Conservation (phyloP, 2,113 vertebrate species). For the Excalfactoria chinensis region DNA sequence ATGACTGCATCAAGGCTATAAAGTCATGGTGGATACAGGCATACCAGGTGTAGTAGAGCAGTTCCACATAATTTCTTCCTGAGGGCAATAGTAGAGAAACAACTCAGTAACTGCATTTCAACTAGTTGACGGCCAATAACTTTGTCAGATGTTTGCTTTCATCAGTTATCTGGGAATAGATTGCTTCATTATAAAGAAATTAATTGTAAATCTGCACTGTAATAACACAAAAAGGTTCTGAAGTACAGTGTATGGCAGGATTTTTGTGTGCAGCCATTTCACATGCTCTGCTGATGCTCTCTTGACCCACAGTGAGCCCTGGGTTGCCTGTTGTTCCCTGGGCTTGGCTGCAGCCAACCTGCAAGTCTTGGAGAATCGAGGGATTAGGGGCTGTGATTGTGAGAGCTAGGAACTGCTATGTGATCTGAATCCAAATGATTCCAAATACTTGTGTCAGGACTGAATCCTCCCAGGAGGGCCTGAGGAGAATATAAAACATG, state of each 20-base stretch:
- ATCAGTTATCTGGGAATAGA: neutral
- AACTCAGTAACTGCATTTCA: neutral
- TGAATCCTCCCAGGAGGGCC: neutral
- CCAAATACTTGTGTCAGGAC: neutral
- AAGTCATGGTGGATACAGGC: rapidly evolving
- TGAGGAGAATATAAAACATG: neutral
- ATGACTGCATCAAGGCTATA: neutral
- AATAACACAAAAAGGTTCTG: neutral
- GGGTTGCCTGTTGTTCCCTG: neutral
- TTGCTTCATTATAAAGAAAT: neutral
- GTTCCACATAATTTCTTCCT: neutral
- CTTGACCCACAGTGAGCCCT: neutral
- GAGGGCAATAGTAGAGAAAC: neutral
- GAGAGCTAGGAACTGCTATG: neutral
- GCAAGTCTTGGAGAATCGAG: neutral
- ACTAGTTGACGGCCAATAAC: neutral
- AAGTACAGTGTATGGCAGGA: neutral
- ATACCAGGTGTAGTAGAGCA: neutral
- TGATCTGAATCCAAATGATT: neutral
- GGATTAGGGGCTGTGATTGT: neutral
- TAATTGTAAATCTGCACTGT: neutral
- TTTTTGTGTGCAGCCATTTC: neutral
- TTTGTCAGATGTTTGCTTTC: neutral
- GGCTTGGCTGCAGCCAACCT: neutral
- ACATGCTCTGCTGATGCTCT: neutral